These are phyloP conservation scores for Melitaea cinxia DNA, from an alignment of 1,140 invertebrate genomes.

Conservation along the genomic window DNA sequence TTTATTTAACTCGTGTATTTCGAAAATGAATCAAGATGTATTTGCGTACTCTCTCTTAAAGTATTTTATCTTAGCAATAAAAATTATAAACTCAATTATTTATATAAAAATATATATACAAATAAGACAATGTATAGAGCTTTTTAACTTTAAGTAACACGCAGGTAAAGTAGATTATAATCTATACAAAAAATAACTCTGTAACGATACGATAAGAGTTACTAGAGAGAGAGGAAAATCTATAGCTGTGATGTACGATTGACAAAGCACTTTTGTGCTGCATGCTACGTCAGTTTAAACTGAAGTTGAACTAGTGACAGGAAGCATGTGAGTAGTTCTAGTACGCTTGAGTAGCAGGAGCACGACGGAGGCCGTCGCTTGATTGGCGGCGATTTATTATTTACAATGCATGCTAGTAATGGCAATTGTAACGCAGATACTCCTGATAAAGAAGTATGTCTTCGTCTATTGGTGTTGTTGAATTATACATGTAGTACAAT, in stretches of 20 bases:
- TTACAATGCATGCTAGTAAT: slow-evolving; percentile 36
- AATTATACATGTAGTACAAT: slow-evolving; percentile 71
- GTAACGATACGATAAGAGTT: slow-evolving; percentile 53
- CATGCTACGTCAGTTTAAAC: slow-evolving; percentile 56
- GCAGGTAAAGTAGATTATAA: slow-evolving; percentile 72
- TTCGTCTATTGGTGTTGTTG: slow-evolving; percentile 67
- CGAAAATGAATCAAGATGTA: slow-evolving; percentile 52
- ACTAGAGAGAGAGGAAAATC: slow-evolving; percentile 69
- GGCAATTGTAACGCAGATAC: slow-evolving; percentile 63
- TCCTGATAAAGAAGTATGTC: slow-evolving; percentile 48
- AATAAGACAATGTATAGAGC: slow-evolving; percentile 81
- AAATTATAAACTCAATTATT: slow-evolving; percentile 81
- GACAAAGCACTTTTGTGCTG: slow-evolving; percentile 71
- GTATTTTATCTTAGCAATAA: slow-evolving; percentile 75
- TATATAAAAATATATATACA: slow-evolving; percentile 59
- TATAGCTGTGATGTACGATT: slow-evolving; percentile 75
- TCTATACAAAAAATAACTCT: slow-evolving; percentile 62
- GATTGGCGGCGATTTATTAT: slow-evolving; percentile 26
- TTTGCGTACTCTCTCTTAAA: slow-evolving; percentile 66
- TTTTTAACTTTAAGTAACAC: slow-evolving; percentile 77
- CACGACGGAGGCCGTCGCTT: background rate
- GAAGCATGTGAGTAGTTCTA: slow-evolving; percentile 22
- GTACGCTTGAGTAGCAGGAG: slow-evolving; percentile 26
- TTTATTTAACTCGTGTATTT: slow-evolving; percentile 58
- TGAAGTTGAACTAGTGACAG: slow-evolving; percentile 27